Evolutionary conservation across 2,113 vertebrate species (phyloP), one percentile per base, ranked within the genome.

Genomic region (Megalops atlanticus): DNA sequence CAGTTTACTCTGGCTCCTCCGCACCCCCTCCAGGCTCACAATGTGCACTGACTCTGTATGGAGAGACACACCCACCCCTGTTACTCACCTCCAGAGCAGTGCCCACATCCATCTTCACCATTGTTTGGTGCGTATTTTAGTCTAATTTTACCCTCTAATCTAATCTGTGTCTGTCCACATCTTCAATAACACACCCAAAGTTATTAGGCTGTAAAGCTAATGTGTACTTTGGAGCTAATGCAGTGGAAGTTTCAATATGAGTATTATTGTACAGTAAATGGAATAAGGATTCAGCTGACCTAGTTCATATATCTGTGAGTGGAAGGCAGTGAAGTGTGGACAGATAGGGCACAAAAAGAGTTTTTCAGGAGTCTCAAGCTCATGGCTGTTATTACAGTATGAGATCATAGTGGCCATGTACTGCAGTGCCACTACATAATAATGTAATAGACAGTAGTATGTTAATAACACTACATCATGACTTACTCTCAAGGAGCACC

Each of bases 401-500:
- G 35, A 16, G 24, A n/a, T n/a, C n/a, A n/a, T n/a, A n/a, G n/a
- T n/a, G n/a, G n/a, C n/a, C n/a, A n/a, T n/a, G n/a, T n/a, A n/a
- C n/a, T n/a, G n/a, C n/a, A n/a, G n/a, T n/a, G n/a, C n/a, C n/a
- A n/a, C n/a, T n/a, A n/a, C n/a, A n/a, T n/a, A n/a, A n/a, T n/a
- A n/a, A n/a, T n/a, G n/a, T n/a, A n/a, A n/a, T n/a, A n/a, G n/a
- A n/a, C 11, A 27, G 49, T 36, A 39, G 10, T 4, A 27, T 27
- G 21, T 0, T 14, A 69, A 45, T 31, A n/a, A 31, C 24, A 24
- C n/a, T n/a, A 36, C 6, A 40, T 7, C 12, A 43, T 38, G 4
- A 90, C 95, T 95, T 93, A 97, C 96, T 94, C 7, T 96, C 92
- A 83, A 95, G 82, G 64, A 96, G 94, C 79, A 97, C 92, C 78